phyloP scores from a whole-genome alignment of 2,888 invertebrate genomes.

The Platynereis dumerilii region DNA sequence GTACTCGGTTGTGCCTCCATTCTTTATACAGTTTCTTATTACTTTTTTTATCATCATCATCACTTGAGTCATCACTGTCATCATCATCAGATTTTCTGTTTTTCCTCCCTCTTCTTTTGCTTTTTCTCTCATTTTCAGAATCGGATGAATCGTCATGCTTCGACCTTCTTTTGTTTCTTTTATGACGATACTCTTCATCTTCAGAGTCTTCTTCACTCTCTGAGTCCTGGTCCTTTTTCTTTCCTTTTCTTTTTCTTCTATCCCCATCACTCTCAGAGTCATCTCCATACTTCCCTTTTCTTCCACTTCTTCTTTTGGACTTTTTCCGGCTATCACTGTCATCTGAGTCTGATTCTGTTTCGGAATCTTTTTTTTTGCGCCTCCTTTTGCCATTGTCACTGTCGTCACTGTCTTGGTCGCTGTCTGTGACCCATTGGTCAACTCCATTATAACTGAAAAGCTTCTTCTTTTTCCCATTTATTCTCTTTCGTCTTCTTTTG shows the following conservation, averaged over 20 bases:
- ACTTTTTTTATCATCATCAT: conserved; percentile 4
- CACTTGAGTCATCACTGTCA: conserved; percentile 22
- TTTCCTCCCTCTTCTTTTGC: conserved; percentile 10
- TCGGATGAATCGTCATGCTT: conserved; percentile 8
- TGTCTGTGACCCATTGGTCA: conserved; percentile 20
- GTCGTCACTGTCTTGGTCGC: conserved; percentile 5
- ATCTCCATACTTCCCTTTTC: conserved; percentile 10
- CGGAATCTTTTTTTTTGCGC: not conserved
- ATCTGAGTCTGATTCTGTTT: conserved; percentile 15
- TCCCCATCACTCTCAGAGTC: conserved; percentile 6
- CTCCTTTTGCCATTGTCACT: not conserved
- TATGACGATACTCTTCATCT: not conserved
- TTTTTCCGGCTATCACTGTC: not conserved
- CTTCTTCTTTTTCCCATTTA: conserved; percentile 9
- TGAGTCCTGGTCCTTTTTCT: not conserved
- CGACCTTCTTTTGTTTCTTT: conserved; percentile 13
- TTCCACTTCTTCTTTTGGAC: not conserved
- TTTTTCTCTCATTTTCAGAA: not conserved
- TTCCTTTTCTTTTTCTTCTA: not conserved
- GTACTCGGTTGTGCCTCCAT: conserved; percentile 26
- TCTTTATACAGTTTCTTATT: conserved; percentile 14
- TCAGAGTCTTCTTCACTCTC: conserved; percentile 4
- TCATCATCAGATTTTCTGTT: conserved; percentile 12
- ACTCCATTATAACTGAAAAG: conserved; percentile 14
- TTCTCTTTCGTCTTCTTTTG: conserved; percentile 3